Evolutionary conservation across 2,888 invertebrate genomes (phyloP).

Genomic region (Aspidapion aeneum): DNA sequence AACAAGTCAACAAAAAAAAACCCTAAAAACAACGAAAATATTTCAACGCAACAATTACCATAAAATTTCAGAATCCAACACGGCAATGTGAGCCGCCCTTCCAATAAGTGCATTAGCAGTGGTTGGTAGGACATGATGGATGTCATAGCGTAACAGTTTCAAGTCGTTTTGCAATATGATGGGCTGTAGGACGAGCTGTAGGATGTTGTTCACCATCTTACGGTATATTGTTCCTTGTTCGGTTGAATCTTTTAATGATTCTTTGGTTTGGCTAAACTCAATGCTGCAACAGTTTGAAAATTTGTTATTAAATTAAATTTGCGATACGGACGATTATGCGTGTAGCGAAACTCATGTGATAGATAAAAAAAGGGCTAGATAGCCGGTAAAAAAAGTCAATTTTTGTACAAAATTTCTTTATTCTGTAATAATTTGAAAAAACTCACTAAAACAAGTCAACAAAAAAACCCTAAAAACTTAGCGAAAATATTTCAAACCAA

Average conservation of each 20-base stretch:
- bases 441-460: no score
- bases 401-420: no score
- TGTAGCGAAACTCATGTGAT: no score
- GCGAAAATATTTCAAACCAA: slow-evolving; percentile 93
- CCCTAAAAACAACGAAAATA: slow-evolving; percentile 80
- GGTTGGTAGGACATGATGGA: slow-evolving; percentile 90
- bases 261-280: no score
- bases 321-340: no score
- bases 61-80: slow-evolving; percentile 93
- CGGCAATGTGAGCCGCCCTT: slow-evolving; percentile 95
- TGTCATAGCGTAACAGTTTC: slow-evolving; percentile 88
- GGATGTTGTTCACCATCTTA: slow-evolving; percentile 83
- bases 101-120: slow-evolving; percentile 94
- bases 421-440: no score
- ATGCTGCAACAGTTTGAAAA: no score
- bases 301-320: no score
- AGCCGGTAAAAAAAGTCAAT: no score
- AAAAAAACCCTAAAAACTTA: slow-evolving; percentile 48
- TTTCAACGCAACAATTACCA: slow-evolving; percentile 90
- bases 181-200: no score
- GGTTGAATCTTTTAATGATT: slow-evolving; percentile 88
- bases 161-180: slow-evolving; percentile 74
- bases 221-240: slow-evolving; percentile 64
- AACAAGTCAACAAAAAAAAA: no score
- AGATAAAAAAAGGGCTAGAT: no score